Evolutionary conservation across 1,140 invertebrate genomes (phyloP).

Genomic region (Halyomorpha halys): DNA sequence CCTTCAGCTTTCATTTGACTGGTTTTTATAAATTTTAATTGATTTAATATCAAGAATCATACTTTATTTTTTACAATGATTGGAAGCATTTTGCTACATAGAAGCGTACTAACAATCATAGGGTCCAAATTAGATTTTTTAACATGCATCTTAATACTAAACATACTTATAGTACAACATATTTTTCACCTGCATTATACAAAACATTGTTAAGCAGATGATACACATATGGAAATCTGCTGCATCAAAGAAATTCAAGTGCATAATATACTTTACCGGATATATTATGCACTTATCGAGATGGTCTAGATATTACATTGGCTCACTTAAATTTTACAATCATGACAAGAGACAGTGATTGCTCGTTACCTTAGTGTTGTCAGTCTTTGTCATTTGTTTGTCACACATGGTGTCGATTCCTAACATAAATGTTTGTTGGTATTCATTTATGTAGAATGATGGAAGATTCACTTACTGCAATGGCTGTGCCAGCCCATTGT

Average conservation of each 20-base stretch:
- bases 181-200: conserved; percentile 2
- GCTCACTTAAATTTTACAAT: conserved; percentile 8
- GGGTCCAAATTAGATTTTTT: conserved; percentile 23
- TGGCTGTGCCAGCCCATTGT: conserved; percentile 12
- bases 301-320: not conserved
- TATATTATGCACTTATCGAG: conserved; percentile 10
- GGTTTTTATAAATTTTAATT: conserved; percentile 5
- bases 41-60: conserved; percentile 11
- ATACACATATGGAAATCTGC: conserved; percentile 11
- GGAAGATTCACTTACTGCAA: conserved; percentile 6
- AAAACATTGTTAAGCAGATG: conserved; percentile 3
- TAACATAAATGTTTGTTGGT: not conserved
- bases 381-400: conserved; percentile 23
- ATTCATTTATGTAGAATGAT: conserved; percentile 14
- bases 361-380: conserved; percentile 27
- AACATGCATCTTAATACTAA: conserved; percentile 8
- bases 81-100: conserved; percentile 1
- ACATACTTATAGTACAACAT: not conserved
- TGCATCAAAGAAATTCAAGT: not conserved
- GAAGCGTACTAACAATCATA: conserved; percentile 15
- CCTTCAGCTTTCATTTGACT: conserved; percentile 22
- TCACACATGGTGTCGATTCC: conserved; percentile 14
- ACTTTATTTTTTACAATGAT: conserved; percentile 14
- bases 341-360: conserved; percentile 22
- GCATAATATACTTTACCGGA: conserved; percentile 14